A percentile compares a stretch with the other conserved stretches of the same genome.
Conservation (phyloP, 1,140 invertebrate species). For the Bactericera cockerelli region DNA sequence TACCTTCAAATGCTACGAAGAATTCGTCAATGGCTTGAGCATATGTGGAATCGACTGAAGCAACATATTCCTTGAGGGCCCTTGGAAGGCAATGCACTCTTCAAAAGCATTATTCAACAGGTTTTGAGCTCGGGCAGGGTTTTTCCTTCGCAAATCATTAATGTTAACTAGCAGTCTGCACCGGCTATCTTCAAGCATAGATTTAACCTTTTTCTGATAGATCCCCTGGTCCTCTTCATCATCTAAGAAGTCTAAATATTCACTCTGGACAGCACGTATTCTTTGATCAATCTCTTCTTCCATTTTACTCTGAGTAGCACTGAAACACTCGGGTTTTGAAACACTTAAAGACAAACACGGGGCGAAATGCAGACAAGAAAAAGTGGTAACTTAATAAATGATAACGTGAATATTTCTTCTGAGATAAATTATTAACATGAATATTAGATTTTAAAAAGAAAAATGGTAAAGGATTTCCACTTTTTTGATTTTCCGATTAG, state of each 20-base stretch:
- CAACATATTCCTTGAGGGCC: conserved; percentile 80
- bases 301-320: conserved; percentile 36
- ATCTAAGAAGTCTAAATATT: conserved; percentile 92
- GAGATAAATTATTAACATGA: too few relatives aligned
- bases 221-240: conserved; percentile 82
- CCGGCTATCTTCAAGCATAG: conserved; percentile 75
- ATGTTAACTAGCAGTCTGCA: conserved; percentile 77
- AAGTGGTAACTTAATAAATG: too few relatives aligned
- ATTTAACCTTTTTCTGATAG: conserved; percentile 69
- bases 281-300: conserved; percentile 44
- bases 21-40: conserved; percentile 73
- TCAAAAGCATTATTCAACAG: conserved; percentile 84
- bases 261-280: conserved; percentile 63
- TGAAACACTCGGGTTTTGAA: too few relatives aligned
- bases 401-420: too few relatives aligned
- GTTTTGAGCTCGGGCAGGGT: conserved; percentile 50
- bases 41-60: conserved; percentile 65
- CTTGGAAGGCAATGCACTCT: conserved; percentile 84
- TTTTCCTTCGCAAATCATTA: conserved; percentile 85
- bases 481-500: too few relatives aligned
- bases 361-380: too few relatives aligned
- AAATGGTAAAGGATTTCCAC: too few relatives aligned
- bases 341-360: too few relatives aligned
- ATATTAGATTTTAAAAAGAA: too few relatives aligned
- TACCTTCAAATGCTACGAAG: conserved; percentile 92